Evolutionary conservation across 1,140 invertebrate species (phyloP), one percentile per base, ranked within the genome.

Genomic region (Drosophila lacteicornis): DNA sequence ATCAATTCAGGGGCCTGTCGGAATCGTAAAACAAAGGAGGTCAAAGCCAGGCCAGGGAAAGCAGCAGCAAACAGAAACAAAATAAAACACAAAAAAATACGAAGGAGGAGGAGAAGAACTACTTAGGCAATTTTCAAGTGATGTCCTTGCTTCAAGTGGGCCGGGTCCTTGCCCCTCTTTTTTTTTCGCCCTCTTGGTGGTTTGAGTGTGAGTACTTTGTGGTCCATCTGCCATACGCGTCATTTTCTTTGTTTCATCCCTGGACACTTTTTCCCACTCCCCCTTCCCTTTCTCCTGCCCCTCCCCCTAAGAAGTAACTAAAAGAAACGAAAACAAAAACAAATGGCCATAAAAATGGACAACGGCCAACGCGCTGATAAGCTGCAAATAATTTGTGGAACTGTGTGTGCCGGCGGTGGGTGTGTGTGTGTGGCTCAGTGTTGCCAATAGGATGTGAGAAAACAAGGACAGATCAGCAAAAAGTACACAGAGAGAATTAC

Each of bases 41-140:
- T 46, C 51, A 57, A 46, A 63, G 46, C 36, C 12, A 58, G 73
- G 43, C 42, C 22, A 22, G 22, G 22, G 22, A 22, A 22, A 63
- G 46, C 61, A 46, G 51, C 50, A 49, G 42, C 66, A 58, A 69
- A 65, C 30, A 33, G 38, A 60, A 75, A 79, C 47, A 43, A 59
- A 60, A 73, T 56, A 68, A 53, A 75, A 62, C 62, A 9, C 46
- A 73, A 45, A 75, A 53, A 50, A 51, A 66, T 46, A 55, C 65
- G 74, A 57, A 5, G 27, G 63, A 42, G 59, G 30, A 13, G 74
- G 53, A 53, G 68, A 51, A 88, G 15, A 87, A 88, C 83, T 87
- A 86, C 80, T 87, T 90, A 88, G 85, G 85, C 85, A 90, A 88
- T 90, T 90, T 88, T 88, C 85, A 88, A 88, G 81, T 90, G 85